phyloP scores from a whole-genome alignment of 1,140 invertebrate species.

The Solen grandis region DNA sequence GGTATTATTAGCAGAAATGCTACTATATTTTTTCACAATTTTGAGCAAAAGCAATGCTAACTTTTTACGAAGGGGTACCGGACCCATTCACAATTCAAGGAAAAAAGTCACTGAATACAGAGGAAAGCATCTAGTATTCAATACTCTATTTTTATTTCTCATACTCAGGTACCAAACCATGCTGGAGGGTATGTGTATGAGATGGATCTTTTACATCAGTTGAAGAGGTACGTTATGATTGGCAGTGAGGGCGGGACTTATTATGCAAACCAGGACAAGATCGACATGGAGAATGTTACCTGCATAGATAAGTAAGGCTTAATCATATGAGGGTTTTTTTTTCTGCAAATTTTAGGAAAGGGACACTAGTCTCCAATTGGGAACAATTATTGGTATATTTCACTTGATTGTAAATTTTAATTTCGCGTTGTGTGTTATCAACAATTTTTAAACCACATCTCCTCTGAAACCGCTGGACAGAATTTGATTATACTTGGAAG shows the following conservation, averaged over 20 bases:
- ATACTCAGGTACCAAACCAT: conserved; percentile 71
- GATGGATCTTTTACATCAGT: conserved; percentile 67
- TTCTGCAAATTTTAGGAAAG: too few species aligned
- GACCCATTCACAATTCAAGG: too few species aligned
- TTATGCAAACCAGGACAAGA: conserved; percentile 65
- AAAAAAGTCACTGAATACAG: too few species aligned
- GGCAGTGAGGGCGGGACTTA: conserved; percentile 69
- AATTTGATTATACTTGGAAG: too few species aligned
- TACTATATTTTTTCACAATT: too few species aligned
- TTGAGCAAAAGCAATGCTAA: too few species aligned
- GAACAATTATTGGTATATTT: neutral
- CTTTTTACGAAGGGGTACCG: too few species aligned
- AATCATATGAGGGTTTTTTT: neutral
- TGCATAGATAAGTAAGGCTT: neutral
- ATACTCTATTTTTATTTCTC: too few species aligned
- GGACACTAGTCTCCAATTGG: neutral
- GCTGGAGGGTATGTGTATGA: conserved; percentile 76
- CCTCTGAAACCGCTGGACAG: neutral
- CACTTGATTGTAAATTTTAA: neutral
- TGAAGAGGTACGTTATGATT: conserved; percentile 77
- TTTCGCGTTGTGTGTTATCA: neutral
- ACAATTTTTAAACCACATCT: neutral
- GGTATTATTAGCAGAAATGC: too few species aligned
- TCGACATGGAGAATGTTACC: conserved; percentile 64
- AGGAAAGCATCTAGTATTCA: too few species aligned